Base-by-base conservation (phyloP, 2,888 invertebrate genomes). In the Harpalus rufipes region DNA sequence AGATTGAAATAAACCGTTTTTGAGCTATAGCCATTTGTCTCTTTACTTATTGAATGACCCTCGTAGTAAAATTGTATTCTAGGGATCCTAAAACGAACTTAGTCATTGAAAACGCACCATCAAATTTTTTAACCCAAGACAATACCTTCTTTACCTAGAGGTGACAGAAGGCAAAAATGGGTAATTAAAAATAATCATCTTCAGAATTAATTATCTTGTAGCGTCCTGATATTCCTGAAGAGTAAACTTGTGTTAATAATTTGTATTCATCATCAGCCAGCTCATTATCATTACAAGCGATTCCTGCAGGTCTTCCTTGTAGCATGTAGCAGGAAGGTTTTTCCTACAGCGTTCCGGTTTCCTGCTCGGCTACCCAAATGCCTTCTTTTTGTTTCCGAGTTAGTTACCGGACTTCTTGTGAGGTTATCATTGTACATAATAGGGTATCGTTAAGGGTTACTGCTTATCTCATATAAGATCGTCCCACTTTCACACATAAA, bases 381-480 rank as follows among this genome's bases (percentile, higher is more conserved):
- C 44, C 32, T 51, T 51, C 63, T 63, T 63, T 63, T 63, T 63
- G 63, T 63, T 21, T 63, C 63, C 63, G 16, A 21, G 21, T 63
- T 63, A 21, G 21, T 63, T 63, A 63, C 63, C 63, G 25, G 21
- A 63, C 1, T 63, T 63, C 25, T 63, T 63, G 63, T 63, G 10
- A 21, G 18, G 63, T 63, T 63, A 63, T 63, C 63, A 63, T 63
- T 63, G 61, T 63, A 10, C 25, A 63, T 63, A 63, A 63, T 63
- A 12, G 7, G 25, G 18, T 25, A 63, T 63, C 63, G 63, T 63
- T 25, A 21, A 8, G 21, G 21, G 18, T 63, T 63, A 63, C 63
- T 25, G 63, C 21, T 63, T 21, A 63, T 63, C 21, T 61, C 63
- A 61, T 51, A 51, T 51, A 51, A 51, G 44, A 51, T 51, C 44